Conservation (phyloP, 2,888 invertebrate species). For the Chymomyza caudatula region DNA sequence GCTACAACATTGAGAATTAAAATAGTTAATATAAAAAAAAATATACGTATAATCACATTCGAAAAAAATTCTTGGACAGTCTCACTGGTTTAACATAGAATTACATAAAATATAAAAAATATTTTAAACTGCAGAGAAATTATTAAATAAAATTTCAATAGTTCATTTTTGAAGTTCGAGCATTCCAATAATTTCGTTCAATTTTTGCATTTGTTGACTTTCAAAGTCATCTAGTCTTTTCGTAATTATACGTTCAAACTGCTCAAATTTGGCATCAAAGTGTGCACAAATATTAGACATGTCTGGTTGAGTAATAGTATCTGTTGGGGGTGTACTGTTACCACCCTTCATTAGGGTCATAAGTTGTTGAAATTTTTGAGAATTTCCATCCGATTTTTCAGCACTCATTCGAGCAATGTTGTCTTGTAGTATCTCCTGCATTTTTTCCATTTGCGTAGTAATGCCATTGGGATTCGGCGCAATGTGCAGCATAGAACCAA, state of each 20-base stretch:
- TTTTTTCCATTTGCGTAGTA: constrained; percentile 64
- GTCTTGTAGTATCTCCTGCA: constrained; percentile 65
- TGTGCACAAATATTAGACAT: constrained; percentile 1
- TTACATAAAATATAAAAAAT: not conserved
- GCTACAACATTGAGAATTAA: too few species aligned
- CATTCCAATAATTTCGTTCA: constrained; percentile 68
- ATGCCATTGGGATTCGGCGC: constrained; percentile 74
- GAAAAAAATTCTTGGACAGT: constrained; percentile 18
- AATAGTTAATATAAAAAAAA: not conserved
- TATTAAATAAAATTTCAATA: not conserved
- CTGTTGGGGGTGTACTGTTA: constrained; percentile 12
- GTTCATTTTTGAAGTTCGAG: constrained; percentile 39
- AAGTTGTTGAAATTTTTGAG: constrained; percentile 69
- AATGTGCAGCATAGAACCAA: constrained; percentile 69
- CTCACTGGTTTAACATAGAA: constrained; percentile 2
- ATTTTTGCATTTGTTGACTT: constrained; percentile 60
- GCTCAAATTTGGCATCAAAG: constrained; percentile 41
- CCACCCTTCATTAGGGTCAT: constrained; percentile 48
- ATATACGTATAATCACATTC: constrained; percentile 12
- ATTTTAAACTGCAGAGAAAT: not conserved
- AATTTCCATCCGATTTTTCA: constrained; percentile 38
- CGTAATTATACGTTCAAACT: constrained; percentile 57
- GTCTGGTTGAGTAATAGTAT: not conserved
- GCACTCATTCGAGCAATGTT: constrained; percentile 23
- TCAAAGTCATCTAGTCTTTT: constrained; percentile 61